Conservation (phyloP, 37 sponge, comb jelly and placozoan genomes). For the Amphimedon queenslandica region DNA sequence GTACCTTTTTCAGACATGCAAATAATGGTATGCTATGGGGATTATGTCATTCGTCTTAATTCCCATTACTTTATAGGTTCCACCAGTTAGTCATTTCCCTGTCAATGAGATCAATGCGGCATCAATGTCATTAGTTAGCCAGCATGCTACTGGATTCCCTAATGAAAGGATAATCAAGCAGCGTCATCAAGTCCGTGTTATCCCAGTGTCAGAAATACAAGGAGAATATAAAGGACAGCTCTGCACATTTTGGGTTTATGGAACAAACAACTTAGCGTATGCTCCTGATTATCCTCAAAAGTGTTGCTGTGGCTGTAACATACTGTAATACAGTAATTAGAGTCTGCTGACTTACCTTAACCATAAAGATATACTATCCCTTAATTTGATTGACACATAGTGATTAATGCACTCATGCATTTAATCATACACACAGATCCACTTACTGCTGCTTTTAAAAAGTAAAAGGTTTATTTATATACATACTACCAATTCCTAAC, state of each 20-base stretch:
- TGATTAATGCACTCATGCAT: no score
- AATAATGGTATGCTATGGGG: no score
- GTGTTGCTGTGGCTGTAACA: conserved; percentile 68
- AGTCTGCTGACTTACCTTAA: no score
- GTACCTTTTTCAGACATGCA: no score
- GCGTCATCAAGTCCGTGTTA: conserved; percentile 63
- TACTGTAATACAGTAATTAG: conserved; percentile 50
- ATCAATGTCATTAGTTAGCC: conserved; percentile 42
- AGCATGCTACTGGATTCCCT: conserved; percentile 36
- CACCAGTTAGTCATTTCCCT: conserved; percentile 48
- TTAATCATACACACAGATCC: no score
- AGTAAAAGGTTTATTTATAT: no score
- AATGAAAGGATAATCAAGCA: conserved; percentile 48
- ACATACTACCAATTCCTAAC: no score
- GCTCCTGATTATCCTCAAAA: conserved; percentile 67
- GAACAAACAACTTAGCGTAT: conserved; percentile 34
- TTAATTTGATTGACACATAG: no score
- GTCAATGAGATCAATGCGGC: conserved; percentile 56
- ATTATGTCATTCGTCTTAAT: neutral
- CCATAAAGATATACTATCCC: no score
- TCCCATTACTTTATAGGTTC: conserved; percentile 30
- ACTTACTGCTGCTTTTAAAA: no score
- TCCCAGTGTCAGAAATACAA: conserved; percentile 53
- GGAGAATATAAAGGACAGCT: conserved; percentile 34
- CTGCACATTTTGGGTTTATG: conserved; percentile 63